Base-by-base conservation (phyloP, 2,888 invertebrate species). In the Torymus aiolomorphi region DNA sequence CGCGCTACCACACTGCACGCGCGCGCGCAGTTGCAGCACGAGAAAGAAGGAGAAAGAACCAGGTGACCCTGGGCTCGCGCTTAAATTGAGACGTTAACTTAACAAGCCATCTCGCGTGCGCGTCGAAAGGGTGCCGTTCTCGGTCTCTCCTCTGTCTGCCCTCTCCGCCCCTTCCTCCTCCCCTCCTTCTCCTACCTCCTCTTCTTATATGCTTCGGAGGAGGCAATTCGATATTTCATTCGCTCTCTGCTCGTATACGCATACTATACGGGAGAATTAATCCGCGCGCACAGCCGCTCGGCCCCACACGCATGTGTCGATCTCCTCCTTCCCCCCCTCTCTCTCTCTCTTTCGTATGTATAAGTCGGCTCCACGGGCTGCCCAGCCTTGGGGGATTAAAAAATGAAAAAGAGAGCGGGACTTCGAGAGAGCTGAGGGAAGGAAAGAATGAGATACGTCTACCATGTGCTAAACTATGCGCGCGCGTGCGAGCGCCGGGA, bases 1-100 rank as follows among this genome's bases (percentile, higher is more conserved):
- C 42, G 42, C 42, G 42, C 42, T 42, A 42, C 42, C 42, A 8
- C 42, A 5, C 1, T 12, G 10, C 20, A 8, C 49, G 72, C 61
- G 14, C 0, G 8, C 11, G 12, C 14, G 16, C 16, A 57, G 61
- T 59, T 2, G 11, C 8, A 13, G 10, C 31, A 42, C 42, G 8
- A 10, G 5, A 42, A 10, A 42, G 42, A 42, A 42, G 42, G 8
- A 42, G 42, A 42, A 42, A 42, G 42, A 59, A 59, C 2, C 49
- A 14, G 73, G 42, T 31, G 62, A 56, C 54, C 65, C 66, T 57
- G 49, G 20, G 24, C 20, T 24, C 4, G 0, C 18, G 42, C 52
- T 52, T 16, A 42, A 65, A 79, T 75, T 61, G 65, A 75, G 69
- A 70, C 57, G 69, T 78, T 73, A 72, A 54, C 56, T 59, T 72